Conservation (phyloP, 1,140 invertebrate species). For the Drosophila tsacasi region DNA sequence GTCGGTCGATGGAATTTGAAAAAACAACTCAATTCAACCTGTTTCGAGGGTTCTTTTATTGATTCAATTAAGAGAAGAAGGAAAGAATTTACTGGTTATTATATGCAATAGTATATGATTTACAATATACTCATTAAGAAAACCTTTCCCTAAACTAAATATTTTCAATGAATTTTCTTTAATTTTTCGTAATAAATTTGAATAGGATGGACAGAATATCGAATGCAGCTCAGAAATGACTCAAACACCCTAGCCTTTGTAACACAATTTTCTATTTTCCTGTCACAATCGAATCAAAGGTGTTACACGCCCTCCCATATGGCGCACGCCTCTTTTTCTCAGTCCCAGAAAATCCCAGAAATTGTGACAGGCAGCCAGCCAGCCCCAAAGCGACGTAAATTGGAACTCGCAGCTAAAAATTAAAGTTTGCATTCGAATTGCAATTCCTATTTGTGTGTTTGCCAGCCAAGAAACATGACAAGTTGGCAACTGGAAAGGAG, state of each 20-base stretch:
- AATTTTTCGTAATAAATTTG: background rate
- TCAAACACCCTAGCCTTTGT: background rate
- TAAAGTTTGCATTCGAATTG: constrained; percentile 73
- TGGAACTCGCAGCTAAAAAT: constrained; percentile 66
- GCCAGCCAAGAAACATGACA: constrained; percentile 42
- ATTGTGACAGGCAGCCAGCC: constrained; percentile 57
- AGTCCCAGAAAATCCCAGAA: constrained; percentile 31
- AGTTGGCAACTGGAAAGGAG: constrained; percentile 34
- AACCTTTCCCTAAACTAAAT: background rate
- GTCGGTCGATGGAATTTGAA: constrained; percentile 18
- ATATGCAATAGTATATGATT: too few relatives aligned
- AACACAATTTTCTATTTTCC: constrained; percentile 20
- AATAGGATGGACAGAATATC: background rate
- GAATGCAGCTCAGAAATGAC: constrained; percentile 7
- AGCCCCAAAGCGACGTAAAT: constrained; percentile 68
- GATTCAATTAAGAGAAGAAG: background rate
- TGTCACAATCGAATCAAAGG: constrained; percentile 39
- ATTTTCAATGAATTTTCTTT: background rate
- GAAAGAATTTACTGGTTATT: accelerated
- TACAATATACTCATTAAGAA: too few relatives aligned
- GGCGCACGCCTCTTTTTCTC: constrained; percentile 31
- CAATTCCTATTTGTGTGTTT: constrained; percentile 74
- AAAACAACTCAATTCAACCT: constrained; percentile 28
- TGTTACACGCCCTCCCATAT: constrained; percentile 19
- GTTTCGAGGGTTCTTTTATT: background rate